These are phyloP conservation scores for Eudyptes chrysolophus DNA, from an alignment of 2,113 vertebrate genomes.

Conservation along the genomic window DNA sequence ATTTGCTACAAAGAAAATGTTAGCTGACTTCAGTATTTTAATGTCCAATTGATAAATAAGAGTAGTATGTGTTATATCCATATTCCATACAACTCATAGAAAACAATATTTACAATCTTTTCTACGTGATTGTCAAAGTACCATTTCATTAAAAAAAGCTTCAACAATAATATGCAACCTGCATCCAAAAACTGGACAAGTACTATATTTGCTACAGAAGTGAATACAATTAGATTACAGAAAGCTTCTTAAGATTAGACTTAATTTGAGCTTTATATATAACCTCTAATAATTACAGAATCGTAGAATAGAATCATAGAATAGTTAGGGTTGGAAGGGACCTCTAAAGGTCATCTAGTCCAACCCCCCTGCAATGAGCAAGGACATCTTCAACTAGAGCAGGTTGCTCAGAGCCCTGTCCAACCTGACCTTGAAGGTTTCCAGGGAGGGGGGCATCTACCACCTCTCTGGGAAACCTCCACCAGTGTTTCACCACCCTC, in stretches of 20 bases:
- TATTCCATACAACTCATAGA: background rate
- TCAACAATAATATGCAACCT: conserved; percentile 27
- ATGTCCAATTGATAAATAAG: conserved; percentile 17
- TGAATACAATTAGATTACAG: conserved; percentile 53
- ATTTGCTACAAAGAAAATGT: conserved; percentile 1
- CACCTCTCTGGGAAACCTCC: too few relatives aligned
- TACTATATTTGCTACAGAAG: conserved; percentile 36
- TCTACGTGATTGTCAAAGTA: conserved; percentile 31
- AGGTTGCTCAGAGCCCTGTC: too few relatives aligned
- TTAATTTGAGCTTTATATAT: conserved; percentile 20
- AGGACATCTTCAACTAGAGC: too few relatives aligned
- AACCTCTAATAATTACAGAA: conserved; percentile 8
- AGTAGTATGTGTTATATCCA: conserved; percentile 10
- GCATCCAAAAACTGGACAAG: conserved; percentile 29
- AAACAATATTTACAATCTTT: conserved; percentile 48
- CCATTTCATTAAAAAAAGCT: conserved; percentile 44
- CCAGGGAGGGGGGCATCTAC: too few relatives aligned
- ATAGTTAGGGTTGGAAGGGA: too few relatives aligned
- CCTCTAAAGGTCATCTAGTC: too few relatives aligned
- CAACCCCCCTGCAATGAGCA: too few relatives aligned
- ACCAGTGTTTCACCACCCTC: too few relatives aligned
- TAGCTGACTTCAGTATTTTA: conserved; percentile 26
- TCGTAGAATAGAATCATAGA: too few relatives aligned
- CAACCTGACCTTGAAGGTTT: too few relatives aligned
- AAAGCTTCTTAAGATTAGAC: conserved; percentile 17